Percentiles rank a stretch among this genome's conserved stretches.
These are phyloP conservation scores for Lottia gigantea DNA, from an alignment of 2,888 invertebrate genomes.

Conservation along the genomic window DNA sequence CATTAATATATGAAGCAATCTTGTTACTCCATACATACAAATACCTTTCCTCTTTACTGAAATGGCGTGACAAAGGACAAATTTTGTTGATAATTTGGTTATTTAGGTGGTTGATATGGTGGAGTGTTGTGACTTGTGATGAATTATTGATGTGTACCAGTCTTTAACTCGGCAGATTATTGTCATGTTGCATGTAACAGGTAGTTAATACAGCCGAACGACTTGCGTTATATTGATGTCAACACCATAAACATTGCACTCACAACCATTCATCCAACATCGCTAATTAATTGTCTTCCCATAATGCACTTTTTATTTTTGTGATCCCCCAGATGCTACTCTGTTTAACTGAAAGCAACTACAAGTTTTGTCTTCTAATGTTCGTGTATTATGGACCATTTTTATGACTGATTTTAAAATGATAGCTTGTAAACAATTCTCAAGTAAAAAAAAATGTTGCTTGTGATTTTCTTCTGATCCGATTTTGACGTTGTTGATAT, in stretches of 20 bases:
- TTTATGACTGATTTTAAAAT: too few relatives aligned
- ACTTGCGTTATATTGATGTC: not conserved
- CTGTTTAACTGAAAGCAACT: too few relatives aligned
- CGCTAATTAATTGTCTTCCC: constrained; percentile 3
- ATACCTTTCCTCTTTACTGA: constrained; percentile 10
- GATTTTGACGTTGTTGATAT: too few relatives aligned
- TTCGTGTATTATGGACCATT: too few relatives aligned
- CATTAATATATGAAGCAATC: constrained; percentile 5
- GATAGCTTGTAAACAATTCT: too few relatives aligned
- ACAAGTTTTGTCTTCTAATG: too few relatives aligned
- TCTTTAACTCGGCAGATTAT: not conserved
- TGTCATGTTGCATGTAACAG: not conserved
- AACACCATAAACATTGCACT: not conserved
- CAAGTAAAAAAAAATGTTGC: too few relatives aligned
- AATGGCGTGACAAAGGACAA: constrained; percentile 25
- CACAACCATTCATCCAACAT: not conserved
- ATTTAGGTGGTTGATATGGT: not conserved
- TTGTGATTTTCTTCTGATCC: too few relatives aligned
- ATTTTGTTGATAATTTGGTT: constrained; percentile 1
- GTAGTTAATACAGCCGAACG: too few relatives aligned
- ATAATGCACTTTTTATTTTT: constrained; percentile 3
- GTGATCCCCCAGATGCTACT: too few relatives aligned
- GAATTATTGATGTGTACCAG: not conserved
- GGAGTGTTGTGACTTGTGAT: not conserved
- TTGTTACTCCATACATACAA: not conserved